These are phyloP conservation scores for Protonemura montana DNA, from an alignment of 2,888 invertebrate genomes.

Conservation along the genomic window DNA sequence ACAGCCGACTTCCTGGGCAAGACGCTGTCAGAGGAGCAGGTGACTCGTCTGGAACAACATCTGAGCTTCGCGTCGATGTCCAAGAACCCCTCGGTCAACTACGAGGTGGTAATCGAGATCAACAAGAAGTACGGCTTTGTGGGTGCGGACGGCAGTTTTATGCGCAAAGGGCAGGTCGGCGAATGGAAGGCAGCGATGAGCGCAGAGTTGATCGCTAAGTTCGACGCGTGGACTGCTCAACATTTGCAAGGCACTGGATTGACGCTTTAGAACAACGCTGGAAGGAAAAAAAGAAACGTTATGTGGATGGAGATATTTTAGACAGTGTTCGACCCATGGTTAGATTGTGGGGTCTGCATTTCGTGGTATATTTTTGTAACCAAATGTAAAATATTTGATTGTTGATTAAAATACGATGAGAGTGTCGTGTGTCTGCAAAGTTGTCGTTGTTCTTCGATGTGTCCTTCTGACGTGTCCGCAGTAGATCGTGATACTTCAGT, in stretches of 20 bases:
- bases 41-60: slow-evolving; percentile 61
- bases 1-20: slow-evolving; percentile 64
- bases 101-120: slow-evolving; percentile 56
- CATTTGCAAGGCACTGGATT: slow-evolving; percentile 55
- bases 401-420: too few species aligned
- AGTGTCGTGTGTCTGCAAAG: too few species aligned
- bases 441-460: too few species aligned
- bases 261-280: slow-evolving; percentile 31
- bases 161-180: slow-evolving; percentile 61
- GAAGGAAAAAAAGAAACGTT: too few species aligned
- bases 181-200: slow-evolving; percentile 57
- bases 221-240: slow-evolving; percentile 61
- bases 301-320: too few species aligned
- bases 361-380: too few species aligned
- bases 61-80: slow-evolving; percentile 70
- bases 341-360: too few species aligned
- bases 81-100: slow-evolving; percentile 66
- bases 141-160: slow-evolving; percentile 58
- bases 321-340: too few species aligned
- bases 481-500: too few species aligned
- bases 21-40: slow-evolving; percentile 59
- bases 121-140: slow-evolving; percentile 57
- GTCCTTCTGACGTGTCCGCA: too few species aligned
- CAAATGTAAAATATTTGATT: too few species aligned
- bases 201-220: slow-evolving; percentile 59